phyloP scores from a whole-genome alignment of 2,113 vertebrate species.

The Gopherus flavomarginatus region DNA sequence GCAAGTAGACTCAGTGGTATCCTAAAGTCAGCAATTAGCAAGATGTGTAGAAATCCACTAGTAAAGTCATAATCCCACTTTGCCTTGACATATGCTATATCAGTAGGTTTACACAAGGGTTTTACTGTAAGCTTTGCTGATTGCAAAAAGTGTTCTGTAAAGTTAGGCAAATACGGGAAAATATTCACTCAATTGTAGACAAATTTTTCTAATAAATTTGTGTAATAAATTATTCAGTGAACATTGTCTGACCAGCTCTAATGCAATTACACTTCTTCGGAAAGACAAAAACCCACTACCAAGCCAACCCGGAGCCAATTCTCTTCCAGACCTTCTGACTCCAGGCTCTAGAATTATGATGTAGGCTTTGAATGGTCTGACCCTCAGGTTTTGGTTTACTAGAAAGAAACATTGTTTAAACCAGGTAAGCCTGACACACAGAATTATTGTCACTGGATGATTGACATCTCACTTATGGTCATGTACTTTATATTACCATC shows the following conservation, averaged over 20 bases:
- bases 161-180: neutral
- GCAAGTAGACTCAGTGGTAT: neutral
- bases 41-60: neutral
- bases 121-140: neutral
- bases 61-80: neutral
- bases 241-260: neutral
- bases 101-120: neutral
- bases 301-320: neutral
- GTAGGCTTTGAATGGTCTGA: neutral
- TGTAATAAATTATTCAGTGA: neutral
- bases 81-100: neutral
- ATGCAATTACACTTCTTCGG: neutral
- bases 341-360: rapidly evolving
- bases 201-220: neutral
- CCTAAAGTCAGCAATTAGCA: neutral
- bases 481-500: neutral
- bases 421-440: neutral
- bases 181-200: neutral
- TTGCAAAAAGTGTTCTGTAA: neutral
- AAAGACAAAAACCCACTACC: neutral
- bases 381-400: neutral
- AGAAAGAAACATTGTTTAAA: neutral
- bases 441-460: neutral
- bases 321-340: rapidly evolving
- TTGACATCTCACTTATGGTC: neutral